phyloP scores from a whole-genome alignment of 2,797 vertebrate genomes.

The Poecilia gillii region DNA sequence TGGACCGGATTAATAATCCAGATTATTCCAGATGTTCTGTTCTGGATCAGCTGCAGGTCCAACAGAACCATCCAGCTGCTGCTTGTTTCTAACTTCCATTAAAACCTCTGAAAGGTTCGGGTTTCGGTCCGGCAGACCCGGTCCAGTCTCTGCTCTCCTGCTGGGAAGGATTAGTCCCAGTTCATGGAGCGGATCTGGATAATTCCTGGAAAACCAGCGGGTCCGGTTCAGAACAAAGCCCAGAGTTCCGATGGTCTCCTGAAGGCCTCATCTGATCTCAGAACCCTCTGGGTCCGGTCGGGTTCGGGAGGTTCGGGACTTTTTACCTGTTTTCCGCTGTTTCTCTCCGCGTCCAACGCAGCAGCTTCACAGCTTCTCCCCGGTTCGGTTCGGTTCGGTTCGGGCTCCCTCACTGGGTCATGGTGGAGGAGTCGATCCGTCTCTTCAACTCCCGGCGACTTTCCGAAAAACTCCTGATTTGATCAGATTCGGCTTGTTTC shows the following conservation, averaged over 20 bases:
- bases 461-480: not conserved
- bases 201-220: not conserved
- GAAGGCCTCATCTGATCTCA: slow-evolving; percentile 1
- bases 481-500: not conserved
- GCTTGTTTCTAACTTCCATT: not conserved
- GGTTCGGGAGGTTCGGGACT: not conserved
- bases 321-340: slow-evolving; percentile 50
- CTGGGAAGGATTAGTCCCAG: not conserved
- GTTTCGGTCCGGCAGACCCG: not conserved
- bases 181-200: not conserved
- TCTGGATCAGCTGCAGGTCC: not conserved
- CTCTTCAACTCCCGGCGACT: not conserved
- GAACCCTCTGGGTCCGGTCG: not conserved
- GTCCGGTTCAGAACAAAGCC: not conserved
- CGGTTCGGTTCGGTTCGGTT: slow-evolving; percentile 1
- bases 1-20: not conserved
- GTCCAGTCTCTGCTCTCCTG: not conserved
- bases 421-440: slow-evolving; percentile 28
- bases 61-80: not conserved
- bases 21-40: not conserved
- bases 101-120: not conserved
- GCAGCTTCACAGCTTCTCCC: slow-evolving; percentile 30
- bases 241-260: not conserved
- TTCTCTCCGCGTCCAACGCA: slow-evolving; percentile 42
- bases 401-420: slow-evolving; percentile 38